Evolutionary conservation across 2,888 invertebrate genomes (phyloP).

Genomic region (Mesorhabditis spiculigera): DNA sequence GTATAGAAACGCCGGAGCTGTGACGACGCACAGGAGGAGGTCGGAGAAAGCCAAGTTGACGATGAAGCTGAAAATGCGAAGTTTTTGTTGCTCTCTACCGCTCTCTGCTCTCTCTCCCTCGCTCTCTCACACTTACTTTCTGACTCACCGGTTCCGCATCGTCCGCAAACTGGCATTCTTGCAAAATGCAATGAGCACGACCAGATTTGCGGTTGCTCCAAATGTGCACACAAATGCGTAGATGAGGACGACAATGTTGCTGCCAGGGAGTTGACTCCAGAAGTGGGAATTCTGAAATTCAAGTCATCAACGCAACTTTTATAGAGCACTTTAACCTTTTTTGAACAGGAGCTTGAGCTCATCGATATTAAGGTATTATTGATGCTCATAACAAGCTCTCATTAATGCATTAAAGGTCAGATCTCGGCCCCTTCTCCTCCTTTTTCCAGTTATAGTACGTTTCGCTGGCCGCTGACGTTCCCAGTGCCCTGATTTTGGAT

Average conservation of each 20-base stretch:
- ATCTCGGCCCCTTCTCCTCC: too few relatives aligned
- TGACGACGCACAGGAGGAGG: constrained; percentile 51
- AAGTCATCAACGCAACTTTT: too few relatives aligned
- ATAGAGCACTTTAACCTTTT: too few relatives aligned
- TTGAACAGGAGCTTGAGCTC: too few relatives aligned
- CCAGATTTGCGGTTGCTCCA: constrained; percentile 50
- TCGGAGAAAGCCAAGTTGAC: constrained; percentile 56
- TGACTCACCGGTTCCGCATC: constrained; percentile 47
- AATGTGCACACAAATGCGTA: constrained; percentile 52
- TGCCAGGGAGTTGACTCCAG: constrained; percentile 44
- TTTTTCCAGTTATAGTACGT: too few relatives aligned
- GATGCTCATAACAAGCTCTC: too few relatives aligned
- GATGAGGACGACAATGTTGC: constrained; percentile 39
- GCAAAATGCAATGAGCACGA: constrained; percentile 48
- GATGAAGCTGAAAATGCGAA: constrained; percentile 43
- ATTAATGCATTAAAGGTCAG: too few relatives aligned
- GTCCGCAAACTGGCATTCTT: constrained; percentile 48
- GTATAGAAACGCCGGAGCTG: constrained; percentile 54
- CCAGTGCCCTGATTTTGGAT: too few relatives aligned
- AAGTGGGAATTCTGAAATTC: constrained; percentile 49
- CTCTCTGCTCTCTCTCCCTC: too few relatives aligned
- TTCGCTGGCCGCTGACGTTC: too few relatives aligned
- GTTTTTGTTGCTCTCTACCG: not conserved
- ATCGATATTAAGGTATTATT: too few relatives aligned
- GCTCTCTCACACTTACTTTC: too few relatives aligned